Evolutionary conservation across 2,888 invertebrate species (phyloP).

Genomic region (Tinea pellionella): DNA sequence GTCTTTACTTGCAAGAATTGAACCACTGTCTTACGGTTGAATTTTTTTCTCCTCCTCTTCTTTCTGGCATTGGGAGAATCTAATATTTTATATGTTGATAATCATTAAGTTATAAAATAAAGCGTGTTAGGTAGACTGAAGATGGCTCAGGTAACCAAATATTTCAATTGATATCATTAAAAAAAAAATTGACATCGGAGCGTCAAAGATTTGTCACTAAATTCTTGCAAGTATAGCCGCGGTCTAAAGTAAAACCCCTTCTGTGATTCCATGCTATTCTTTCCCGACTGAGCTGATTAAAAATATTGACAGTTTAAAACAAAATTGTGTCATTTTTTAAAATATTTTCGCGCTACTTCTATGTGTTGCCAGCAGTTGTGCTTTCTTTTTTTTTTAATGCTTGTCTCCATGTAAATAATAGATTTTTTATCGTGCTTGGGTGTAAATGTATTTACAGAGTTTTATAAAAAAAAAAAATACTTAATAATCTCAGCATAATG

Average conservation of each 20-base stretch:
- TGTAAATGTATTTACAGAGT: no score
- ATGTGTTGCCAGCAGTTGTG: background rate
- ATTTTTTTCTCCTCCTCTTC: background rate
- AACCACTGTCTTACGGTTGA: background rate
- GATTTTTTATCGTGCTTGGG: background rate
- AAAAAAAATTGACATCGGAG: no score
- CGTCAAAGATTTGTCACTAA: no score
- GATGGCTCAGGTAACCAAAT: no score
- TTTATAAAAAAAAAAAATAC: background rate
- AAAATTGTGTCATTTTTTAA: background rate
- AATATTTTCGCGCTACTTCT: background rate
- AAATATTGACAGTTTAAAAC: background rate
- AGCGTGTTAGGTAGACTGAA: no score
- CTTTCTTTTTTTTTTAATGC: background rate
- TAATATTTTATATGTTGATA: no score
- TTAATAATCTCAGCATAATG: constrained; percentile 13
- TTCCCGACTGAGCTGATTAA: background rate
- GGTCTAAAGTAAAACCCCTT: constrained; percentile 15
- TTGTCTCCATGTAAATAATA: background rate
- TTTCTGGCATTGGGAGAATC: no score
- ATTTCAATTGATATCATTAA: no score
- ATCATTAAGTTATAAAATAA: no score
- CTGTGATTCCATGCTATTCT: constrained; percentile 29
- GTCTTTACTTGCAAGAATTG: background rate
- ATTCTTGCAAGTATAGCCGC: background rate